A percentile compares a stretch with the other conserved stretches of the same genome.
Conservation (phyloP, 2,113 vertebrate species). For the Forbesichthys agassizii region DNA sequence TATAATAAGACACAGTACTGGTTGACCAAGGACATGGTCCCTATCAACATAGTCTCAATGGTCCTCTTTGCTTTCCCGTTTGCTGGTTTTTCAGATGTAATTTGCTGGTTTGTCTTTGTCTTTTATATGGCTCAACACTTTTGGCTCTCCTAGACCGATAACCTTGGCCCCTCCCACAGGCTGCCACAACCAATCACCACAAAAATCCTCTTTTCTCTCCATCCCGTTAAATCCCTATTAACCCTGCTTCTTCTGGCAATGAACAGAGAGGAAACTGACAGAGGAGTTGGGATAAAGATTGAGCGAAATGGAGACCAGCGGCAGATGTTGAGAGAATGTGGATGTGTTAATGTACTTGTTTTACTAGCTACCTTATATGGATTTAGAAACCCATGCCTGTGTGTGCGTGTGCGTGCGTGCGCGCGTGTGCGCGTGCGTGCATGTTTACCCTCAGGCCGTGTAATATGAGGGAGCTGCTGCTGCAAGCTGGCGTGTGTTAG, state of each 20-base stretch:
- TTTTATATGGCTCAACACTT: not conserved
- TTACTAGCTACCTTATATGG: no score
- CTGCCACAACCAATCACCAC: conserved; percentile 4
- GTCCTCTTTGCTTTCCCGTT: no score
- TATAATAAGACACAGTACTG: no score
- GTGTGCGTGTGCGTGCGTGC: conserved; percentile 24
- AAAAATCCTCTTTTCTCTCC: conserved; percentile 7
- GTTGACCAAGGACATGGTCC: no score
- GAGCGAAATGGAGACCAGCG: not conserved
- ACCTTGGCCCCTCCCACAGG: conserved; percentile 4
- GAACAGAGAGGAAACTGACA: not conserved
- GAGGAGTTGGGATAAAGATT: not conserved
- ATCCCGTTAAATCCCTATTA: conserved; percentile 48
- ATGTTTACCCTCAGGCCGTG: conserved; percentile 47
- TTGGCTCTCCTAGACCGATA: not conserved
- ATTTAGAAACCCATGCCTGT: conserved; percentile 56
- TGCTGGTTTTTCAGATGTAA: no score
- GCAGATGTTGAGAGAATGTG: conserved; percentile 2
- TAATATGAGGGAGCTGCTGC: conserved; percentile 59
- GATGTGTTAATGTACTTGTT: not conserved
- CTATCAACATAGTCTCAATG: no score
- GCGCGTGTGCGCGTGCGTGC: not conserved
- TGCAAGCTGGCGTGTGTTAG: conserved; percentile 54
- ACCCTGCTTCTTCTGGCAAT: conserved; percentile 11
- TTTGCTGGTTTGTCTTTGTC: not conserved